phyloP scores from a whole-genome alignment of 2,888 invertebrate genomes.

The Adineta ricciae region DNA sequence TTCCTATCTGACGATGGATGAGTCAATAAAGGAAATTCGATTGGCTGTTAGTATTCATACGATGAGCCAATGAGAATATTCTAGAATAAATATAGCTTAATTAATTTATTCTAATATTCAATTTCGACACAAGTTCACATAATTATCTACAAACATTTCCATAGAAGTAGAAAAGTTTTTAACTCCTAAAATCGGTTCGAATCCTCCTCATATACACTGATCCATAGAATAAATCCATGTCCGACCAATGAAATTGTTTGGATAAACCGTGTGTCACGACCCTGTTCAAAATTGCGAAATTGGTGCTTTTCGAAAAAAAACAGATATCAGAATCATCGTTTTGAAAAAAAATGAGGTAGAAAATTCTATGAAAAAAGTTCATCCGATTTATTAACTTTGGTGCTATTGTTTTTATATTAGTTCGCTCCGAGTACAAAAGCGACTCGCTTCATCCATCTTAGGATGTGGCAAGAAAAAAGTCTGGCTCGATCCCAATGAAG shows the following conservation, averaged over 20 bases:
- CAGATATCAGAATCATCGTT: not conserved
- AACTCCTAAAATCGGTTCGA: not conserved
- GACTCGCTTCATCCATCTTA: slow-evolving; percentile 96
- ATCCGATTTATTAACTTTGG: too few species aligned
- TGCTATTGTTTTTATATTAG: too few species aligned
- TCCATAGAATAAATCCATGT: not conserved
- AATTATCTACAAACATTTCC: not conserved
- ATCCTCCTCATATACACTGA: not conserved
- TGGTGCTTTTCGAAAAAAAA: slow-evolving; percentile 9
- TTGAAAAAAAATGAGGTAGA: slow-evolving; percentile 2
- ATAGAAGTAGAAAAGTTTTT: not conserved
- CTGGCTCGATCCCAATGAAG: slow-evolving; percentile 99
- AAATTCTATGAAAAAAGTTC: not conserved
- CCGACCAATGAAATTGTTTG: not conserved
- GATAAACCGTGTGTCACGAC: not conserved
- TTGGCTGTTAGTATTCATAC: not conserved
- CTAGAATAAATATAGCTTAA: not conserved
- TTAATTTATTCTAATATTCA: not conserved
- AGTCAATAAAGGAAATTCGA: too few species aligned
- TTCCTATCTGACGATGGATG: too few species aligned
- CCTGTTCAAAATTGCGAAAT: slow-evolving; percentile 1
- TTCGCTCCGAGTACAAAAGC: slow-evolving; percentile 91
- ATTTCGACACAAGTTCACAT: not conserved
- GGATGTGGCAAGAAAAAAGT: slow-evolving; percentile 98
- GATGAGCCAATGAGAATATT: not conserved